Evolutionary conservation across 1,140 invertebrate genomes (phyloP).

Genomic region (Drosophila littoralis): DNA sequence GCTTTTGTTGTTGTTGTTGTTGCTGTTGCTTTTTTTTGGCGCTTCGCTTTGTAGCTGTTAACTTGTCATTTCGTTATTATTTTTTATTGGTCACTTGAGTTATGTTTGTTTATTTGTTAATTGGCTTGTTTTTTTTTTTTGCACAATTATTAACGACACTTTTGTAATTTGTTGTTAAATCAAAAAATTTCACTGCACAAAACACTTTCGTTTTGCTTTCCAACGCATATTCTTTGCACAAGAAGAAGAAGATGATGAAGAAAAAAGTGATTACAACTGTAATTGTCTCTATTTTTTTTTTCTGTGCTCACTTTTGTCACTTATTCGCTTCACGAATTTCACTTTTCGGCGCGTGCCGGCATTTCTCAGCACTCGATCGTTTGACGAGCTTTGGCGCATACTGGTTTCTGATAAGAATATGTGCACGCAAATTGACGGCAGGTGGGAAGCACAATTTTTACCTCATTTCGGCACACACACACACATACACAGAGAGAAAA

Average conservation of each 20-base stretch:
- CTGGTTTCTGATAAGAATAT: slow-evolving; percentile 33
- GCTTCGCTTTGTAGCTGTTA: slow-evolving; percentile 27
- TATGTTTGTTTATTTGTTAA: slow-evolving; percentile 51
- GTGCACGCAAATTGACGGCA: slow-evolving; percentile 30
- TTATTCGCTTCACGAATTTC: slow-evolving; percentile 43
- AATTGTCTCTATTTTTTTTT: slow-evolving; percentile 18
- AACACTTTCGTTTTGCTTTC: slow-evolving; percentile 61
- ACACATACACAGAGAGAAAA: slow-evolving; percentile 8
- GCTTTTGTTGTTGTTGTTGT: slow-evolving; percentile 20
- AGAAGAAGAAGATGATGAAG: neutral
- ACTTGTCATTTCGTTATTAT: slow-evolving; percentile 34
- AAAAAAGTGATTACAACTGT: neutral
- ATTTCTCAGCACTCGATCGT: slow-evolving; percentile 39
- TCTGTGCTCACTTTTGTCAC: neutral
- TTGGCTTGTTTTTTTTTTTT: slow-evolving; percentile 5
- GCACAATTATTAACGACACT: slow-evolving; percentile 51
- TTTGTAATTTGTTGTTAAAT: slow-evolving; percentile 63
- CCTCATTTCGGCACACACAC: slow-evolving; percentile 16
- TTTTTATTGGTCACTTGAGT: slow-evolving; percentile 35
- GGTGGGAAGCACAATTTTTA: neutral
- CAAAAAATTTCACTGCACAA: slow-evolving; percentile 43
- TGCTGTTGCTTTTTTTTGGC: slow-evolving; percentile 20
- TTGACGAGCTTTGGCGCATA: slow-evolving; percentile 4
- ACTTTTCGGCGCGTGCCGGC: slow-evolving; percentile 64
- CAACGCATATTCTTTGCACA: slow-evolving; percentile 4